Conservation (phyloP, 2,113 vertebrate species). For the Burhinus oedicnemus region DNA sequence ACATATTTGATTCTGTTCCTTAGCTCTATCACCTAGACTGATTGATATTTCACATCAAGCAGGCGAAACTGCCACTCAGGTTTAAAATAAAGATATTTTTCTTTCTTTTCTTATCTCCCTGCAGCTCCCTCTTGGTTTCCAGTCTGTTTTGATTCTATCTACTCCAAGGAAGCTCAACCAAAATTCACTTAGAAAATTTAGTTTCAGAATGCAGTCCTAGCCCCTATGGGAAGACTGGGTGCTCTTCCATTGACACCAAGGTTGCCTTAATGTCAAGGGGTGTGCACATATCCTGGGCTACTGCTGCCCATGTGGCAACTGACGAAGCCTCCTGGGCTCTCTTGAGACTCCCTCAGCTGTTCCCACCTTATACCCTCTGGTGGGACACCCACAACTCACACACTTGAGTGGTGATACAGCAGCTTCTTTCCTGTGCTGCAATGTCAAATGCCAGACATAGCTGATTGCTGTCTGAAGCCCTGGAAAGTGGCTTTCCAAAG, state of each 20-base stretch:
- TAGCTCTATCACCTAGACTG: not conserved
- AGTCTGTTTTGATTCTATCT: slow-evolving; percentile 3
- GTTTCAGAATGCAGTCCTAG: not conserved
- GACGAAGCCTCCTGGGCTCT: not conserved
- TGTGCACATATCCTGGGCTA: not conserved
- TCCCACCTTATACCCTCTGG: not conserved
- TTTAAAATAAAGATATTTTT: slow-evolving; percentile 38
- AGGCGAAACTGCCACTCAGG: not conserved
- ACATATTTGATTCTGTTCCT: not conserved
- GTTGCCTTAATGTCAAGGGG: not conserved
- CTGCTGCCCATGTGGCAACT: not conserved
- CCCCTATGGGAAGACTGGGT: too few species aligned
- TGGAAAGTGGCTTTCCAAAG: not conserved
- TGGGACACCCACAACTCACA: not conserved
- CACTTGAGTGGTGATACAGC: rapidly evolving
- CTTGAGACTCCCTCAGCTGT: not conserved
- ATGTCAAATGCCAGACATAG: not conserved
- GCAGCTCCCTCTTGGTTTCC: not conserved
- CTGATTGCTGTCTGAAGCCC: not conserved
- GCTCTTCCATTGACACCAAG: not conserved
- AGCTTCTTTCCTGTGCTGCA: not conserved
- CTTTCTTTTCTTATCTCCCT: slow-evolving; percentile 20
- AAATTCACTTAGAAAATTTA: slow-evolving; percentile 1
- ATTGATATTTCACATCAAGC: not conserved
- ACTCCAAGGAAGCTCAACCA: not conserved